Evolutionary conservation across 2,797 vertebrate species (phyloP), one percentile per base, ranked within the genome.

Genomic region (Chromis chromis): DNA sequence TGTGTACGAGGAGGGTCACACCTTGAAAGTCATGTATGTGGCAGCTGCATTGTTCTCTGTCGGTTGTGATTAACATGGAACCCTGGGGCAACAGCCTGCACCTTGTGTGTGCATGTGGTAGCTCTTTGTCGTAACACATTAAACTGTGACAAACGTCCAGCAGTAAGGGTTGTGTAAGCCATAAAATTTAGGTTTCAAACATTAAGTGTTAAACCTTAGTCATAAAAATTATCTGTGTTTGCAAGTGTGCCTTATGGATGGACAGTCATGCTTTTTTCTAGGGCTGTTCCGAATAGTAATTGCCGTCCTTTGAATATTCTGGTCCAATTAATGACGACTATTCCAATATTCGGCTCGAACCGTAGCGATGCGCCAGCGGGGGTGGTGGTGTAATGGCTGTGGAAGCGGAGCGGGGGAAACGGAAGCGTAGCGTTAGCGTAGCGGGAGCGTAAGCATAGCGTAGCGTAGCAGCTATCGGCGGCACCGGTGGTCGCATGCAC

Each of bases 21-120:
- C 79, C 79, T 82, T 81, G 70, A 82, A 85, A 83, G 54, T 72
- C 58, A 57, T 28, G 11, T 57, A 49, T 77, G 80, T 81, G 77
- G 63, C 63, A 69, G 55, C 72, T 75, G 63, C 53, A 73, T 86
- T 86, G 39, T 66, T 84, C 57, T 74, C 61, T 74, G 81, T 86
- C 55, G 1, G 54, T 69, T 85, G 54, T 46, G 76, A 83, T 86
- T 83, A 86, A 58, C 63, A 57, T 56, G 53, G 60, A 73, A 69
- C 81, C 59, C 31, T 6, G 10, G 57, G 66, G 65, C 21, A 65
- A 62, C 28, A 62, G 54, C 60, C 28, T 56, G 74, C 63, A 17
- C 28, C 56, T 52, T 31, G 57, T 55, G 64, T 42, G 53, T 24
- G 12, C 19, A 4, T 1, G 44, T 8, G 9, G 70, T 82, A 48